Percentiles rank a stretch among this genome's conserved stretches.
Conservation (phyloP, 2,888 invertebrate genomes). For the Bombylius major region DNA sequence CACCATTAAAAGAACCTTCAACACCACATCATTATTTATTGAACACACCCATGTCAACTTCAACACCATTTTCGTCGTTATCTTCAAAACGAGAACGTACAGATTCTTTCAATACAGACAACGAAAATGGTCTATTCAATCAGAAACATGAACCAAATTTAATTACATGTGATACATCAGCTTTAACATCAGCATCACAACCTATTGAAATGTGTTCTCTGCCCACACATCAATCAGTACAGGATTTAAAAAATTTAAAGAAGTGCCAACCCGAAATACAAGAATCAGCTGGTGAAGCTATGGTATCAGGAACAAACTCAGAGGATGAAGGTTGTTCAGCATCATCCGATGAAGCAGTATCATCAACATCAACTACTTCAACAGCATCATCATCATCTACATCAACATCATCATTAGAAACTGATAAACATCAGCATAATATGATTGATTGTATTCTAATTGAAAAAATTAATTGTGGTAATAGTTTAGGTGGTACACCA, state of each 20-base stretch:
- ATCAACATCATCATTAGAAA: constrained; percentile 28
- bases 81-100: background rate
- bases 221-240: constrained; percentile 26
- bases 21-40: constrained; percentile 14
- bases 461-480: constrained; percentile 22
- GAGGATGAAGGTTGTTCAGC: constrained; percentile 45
- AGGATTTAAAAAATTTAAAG: constrained; percentile 28
- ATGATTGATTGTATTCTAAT: constrained; percentile 30
- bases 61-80: constrained; percentile 15
- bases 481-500: constrained; percentile 37
- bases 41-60: constrained; percentile 25
- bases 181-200: constrained; percentile 22
- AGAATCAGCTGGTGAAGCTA: constrained; percentile 52
- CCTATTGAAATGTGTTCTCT: constrained; percentile 23
- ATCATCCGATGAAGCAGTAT: constrained; percentile 38
- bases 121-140: constrained; percentile 4
- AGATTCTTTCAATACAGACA: constrained; percentile 4
- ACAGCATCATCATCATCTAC: constrained; percentile 36
- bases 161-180: constrained; percentile 31
- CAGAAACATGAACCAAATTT: constrained; percentile 20
- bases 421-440: constrained; percentile 21
- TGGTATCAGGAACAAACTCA: constrained; percentile 51
- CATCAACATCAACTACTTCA: constrained; percentile 37
- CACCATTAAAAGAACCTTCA: constrained; percentile 2
- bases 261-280: constrained; percentile 40